These are phyloP conservation scores for Drosophila takahashii DNA, from an alignment of 1,140 invertebrate genomes.

Conservation along the genomic window DNA sequence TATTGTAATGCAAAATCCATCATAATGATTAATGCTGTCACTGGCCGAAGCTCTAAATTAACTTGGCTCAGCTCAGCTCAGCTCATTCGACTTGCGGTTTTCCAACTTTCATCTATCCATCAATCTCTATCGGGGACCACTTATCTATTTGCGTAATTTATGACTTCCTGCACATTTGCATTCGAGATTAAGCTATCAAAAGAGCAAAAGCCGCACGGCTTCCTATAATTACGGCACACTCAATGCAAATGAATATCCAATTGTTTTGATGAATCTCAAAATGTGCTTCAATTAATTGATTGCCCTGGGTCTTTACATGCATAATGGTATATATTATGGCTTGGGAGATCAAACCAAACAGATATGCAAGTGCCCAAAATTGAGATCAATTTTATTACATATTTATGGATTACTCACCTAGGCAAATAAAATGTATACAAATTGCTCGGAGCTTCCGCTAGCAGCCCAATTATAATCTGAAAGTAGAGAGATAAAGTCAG, in stretches of 20 bases:
- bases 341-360: conserved; percentile 18
- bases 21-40: conserved; percentile 17
- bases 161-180: conserved; percentile 75
- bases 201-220: conserved; percentile 55
- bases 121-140: not conserved
- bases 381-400: conserved; percentile 1
- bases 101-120: conserved; percentile 32
- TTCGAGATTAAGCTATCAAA: conserved; percentile 73
- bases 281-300: conserved; percentile 73
- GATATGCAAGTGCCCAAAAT: conserved; percentile 5
- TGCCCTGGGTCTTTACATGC: conserved; percentile 29
- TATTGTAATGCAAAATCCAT: conserved; percentile 17
- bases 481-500: conserved; percentile 10
- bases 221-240: conserved; percentile 44
- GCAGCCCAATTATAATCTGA: conserved; percentile 46
- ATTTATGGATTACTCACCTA: conserved; percentile 52
- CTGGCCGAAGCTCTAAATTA: conserved; percentile 6
- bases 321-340: conserved; percentile 28
- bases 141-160: conserved; percentile 64
- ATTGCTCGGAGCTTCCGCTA: conserved; percentile 22
- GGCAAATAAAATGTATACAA: conserved; percentile 34
- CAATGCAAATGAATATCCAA: conserved; percentile 74
- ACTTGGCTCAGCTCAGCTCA: conserved; percentile 17
- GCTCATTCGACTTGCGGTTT: conserved; percentile 49
- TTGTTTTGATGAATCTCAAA: conserved; percentile 65